These are phyloP conservation scores for Chloroceryle inda DNA, from an alignment of 2,797 vertebrate genomes.

Conservation along the genomic window DNA sequence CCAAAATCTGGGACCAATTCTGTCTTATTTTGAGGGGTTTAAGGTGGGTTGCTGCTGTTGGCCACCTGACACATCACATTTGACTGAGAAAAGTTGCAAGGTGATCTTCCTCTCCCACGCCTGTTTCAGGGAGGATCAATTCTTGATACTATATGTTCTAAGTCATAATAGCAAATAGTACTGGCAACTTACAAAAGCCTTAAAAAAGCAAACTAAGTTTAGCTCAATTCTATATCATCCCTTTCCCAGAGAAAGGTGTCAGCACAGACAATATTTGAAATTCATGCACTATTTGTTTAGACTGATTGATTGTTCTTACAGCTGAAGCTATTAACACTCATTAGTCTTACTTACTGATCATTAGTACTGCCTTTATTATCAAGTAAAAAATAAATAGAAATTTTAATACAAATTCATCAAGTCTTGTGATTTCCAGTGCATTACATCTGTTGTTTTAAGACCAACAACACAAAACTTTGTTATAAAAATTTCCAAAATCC, in stretches of 20 bases:
- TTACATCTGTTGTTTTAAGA: slow-evolving; percentile 81
- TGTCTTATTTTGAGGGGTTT: not conserved
- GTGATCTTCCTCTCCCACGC: not conserved
- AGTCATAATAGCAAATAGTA: not conserved
- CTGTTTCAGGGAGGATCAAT: not conserved
- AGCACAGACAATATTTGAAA: slow-evolving; percentile 80
- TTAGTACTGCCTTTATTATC: slow-evolving; percentile 87
- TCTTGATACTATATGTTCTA: not conserved
- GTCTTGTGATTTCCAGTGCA: slow-evolving; percentile 77
- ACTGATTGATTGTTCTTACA: slow-evolving; percentile 84
- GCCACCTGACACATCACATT: not conserved
- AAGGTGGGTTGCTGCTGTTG: not conserved
- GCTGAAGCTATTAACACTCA: slow-evolving; percentile 81
- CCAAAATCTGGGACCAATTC: not conserved
- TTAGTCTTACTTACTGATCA: slow-evolving; percentile 82
- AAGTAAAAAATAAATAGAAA: slow-evolving; percentile 87
- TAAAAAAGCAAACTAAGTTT: slow-evolving; percentile 18
- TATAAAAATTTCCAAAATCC: slow-evolving; percentile 28
- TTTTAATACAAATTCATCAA: slow-evolving; percentile 88
- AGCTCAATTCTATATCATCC: slow-evolving; percentile 73
- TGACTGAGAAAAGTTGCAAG: not conserved
- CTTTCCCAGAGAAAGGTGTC: slow-evolving; percentile 60
- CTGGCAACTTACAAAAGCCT: slow-evolving; percentile 7
- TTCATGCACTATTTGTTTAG: slow-evolving; percentile 84
- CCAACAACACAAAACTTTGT: not conserved